phyloP scores from a whole-genome alignment of 2,888 invertebrate genomes.

The Agriopis marginaria region DNA sequence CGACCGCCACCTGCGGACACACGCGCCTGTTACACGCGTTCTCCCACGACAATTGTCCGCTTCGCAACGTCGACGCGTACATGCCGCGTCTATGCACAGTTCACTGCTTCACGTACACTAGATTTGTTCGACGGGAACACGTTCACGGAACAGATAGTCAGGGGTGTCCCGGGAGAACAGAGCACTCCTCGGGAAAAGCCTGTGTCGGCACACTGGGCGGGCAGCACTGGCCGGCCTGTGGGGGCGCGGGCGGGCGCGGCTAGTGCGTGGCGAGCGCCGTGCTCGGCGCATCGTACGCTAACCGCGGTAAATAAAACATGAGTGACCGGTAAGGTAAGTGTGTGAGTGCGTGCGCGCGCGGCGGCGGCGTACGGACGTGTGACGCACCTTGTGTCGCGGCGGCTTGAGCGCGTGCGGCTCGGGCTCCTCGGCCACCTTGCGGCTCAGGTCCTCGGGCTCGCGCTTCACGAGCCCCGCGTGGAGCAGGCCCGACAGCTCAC shows the following conservation, averaged over 20 bases:
- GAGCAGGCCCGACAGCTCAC: conserved; percentile 87
- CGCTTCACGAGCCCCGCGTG: conserved; percentile 91
- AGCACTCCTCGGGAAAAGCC: conserved; percentile 74
- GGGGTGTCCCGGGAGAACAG: conserved; percentile 58
- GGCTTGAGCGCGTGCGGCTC: conserved; percentile 87
- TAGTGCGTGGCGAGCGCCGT: conserved; percentile 85
- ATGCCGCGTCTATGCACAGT: conserved; percentile 83
- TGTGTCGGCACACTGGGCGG: conserved; percentile 84
- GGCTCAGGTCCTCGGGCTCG: conserved; percentile 93
- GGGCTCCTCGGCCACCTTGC: conserved; percentile 88
- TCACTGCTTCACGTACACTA: conserved; percentile 83
- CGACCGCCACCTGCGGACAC: conserved; percentile 87
- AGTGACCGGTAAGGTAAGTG: conserved; percentile 83
- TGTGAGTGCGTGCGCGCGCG: conserved; percentile 85
- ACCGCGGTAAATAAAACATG: conserved; percentile 86
- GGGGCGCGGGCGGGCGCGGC: conserved; percentile 87
- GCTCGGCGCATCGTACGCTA: conserved; percentile 85
- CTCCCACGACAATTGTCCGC: conserved; percentile 86
- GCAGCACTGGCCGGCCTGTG: conserved; percentile 86
- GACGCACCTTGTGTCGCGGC: conserved; percentile 89
- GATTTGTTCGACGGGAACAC: conserved; percentile 65
- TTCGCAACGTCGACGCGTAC: conserved; percentile 87
- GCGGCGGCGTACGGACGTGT: conserved; percentile 84
- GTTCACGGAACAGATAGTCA: conserved; percentile 68
- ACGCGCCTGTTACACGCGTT: conserved; percentile 89